Evolutionary conservation across 2,113 vertebrate genomes (phyloP).

Genomic region (Protomyctophum bolini): DNA sequence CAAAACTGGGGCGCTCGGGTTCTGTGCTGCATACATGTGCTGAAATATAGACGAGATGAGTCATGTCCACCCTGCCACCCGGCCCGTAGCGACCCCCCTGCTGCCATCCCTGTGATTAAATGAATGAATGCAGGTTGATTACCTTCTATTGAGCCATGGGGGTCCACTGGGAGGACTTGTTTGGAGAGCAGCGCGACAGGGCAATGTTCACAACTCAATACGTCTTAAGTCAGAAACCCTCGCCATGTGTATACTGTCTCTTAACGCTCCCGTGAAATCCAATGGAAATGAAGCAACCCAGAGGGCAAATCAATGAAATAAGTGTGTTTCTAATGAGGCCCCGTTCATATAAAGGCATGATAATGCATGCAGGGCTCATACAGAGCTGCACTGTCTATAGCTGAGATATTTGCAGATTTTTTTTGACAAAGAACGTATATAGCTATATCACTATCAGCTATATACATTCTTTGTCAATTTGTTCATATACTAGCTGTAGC

Average conservation of each 20-base stretch:
- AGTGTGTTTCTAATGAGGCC: too few species aligned
- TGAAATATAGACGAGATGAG: conserved; percentile 6
- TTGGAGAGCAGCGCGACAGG: conserved; percentile 40
- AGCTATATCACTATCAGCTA: too few species aligned
- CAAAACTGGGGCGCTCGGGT: conserved; percentile 1
- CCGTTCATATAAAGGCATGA: too few species aligned
- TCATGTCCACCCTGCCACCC: conserved; percentile 21
- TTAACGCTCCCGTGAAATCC: conserved; percentile 1
- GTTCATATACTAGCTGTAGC: too few species aligned
- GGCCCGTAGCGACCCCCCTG: background rate
- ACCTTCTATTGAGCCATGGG: conserved; percentile 37
- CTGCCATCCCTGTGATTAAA: background rate
- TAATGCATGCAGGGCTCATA: too few species aligned
- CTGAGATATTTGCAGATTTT: too few species aligned
- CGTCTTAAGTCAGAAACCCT: conserved; percentile 12
- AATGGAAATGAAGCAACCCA: background rate
- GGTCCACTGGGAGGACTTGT: conserved; percentile 40
- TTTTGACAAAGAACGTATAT: too few species aligned
- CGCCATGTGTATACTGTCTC: conserved; percentile 9
- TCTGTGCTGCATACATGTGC: background rate
- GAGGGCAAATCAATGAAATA: conserved; percentile 2
- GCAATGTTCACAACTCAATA: conserved; percentile 17
- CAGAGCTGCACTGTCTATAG: too few species aligned
- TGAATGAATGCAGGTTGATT: conserved; percentile 53
- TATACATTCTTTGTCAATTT: too few species aligned